Base-by-base conservation (phyloP, 2,888 invertebrate species). In the Melinaea marsaeus region DNA sequence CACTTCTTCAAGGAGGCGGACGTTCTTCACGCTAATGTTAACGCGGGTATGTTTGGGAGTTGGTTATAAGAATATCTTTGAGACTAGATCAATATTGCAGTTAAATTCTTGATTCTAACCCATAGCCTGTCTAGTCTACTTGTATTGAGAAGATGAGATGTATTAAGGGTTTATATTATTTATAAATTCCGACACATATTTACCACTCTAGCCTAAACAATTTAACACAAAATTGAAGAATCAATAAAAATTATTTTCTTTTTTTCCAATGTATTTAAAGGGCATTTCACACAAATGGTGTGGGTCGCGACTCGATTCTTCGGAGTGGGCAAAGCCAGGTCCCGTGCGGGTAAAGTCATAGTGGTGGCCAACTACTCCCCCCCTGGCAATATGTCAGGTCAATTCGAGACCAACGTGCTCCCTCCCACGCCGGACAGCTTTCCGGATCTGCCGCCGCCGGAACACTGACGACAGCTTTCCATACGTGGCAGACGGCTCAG, bases 301-400 rank as follows among this genome's bases (percentile, higher is more conserved):
- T 97, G 97, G 97, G 93, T 93, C 47, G 92, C 92, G 57, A 95
- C 95, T 2, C 92, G 93, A 55, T 93, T 94, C 79, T 94, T 96
- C 77, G 97, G 97, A 2, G 93, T 97, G 1, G 97, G 96, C 6
- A 95, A 95, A 78, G 96, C 96, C 0, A 92, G 94, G 60, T 95
- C 95, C 45, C 90, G 94, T 55, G 94, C 94, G 13, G 96, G 96
- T 13, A 95, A 95, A 77, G 92, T 95, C 56, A 94, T 96, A 69
- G 96, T 97, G 0, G 97, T 97, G 1, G 96, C 95, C 13, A 95
- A 95, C 85, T 97, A 97, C 81, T 92, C 94, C 48, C 96, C 97
- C 0, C 94, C 95, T 0, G 97, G 95, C 35, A 97, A 97, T 82
- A 81, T 93, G 46, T 93, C 94, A 2, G 95, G 95, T 6, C 92